These are phyloP conservation scores for Campoletis raptor DNA, from an alignment of 2,888 invertebrate genomes.

Conservation along the genomic window DNA sequence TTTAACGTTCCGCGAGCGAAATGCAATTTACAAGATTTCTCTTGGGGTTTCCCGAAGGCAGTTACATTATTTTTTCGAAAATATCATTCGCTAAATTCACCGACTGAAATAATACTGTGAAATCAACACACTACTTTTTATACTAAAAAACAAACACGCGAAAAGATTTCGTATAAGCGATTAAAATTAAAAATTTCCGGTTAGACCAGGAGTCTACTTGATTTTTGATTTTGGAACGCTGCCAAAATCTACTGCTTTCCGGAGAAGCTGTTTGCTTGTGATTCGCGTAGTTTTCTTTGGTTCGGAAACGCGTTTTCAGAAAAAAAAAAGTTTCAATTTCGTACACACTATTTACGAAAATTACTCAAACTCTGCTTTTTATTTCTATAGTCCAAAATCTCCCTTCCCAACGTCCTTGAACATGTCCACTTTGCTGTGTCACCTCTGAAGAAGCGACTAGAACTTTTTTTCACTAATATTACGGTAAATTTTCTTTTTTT, in stretches of 20 bases:
- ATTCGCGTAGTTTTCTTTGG: background rate
- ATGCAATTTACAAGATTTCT: background rate
- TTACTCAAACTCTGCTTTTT: too few species aligned
- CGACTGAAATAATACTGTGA: background rate
- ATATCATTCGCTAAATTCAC: conserved; percentile 2
- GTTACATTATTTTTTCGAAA: background rate
- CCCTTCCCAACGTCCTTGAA: too few species aligned
- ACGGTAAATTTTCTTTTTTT: too few species aligned
- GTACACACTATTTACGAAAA: background rate
- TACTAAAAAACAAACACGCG: conserved; percentile 1
- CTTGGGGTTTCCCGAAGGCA: background rate
- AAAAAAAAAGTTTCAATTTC: background rate
- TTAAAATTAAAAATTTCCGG: background rate
- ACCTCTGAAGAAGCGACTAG: too few species aligned
- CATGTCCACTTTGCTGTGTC: too few species aligned
- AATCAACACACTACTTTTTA: background rate
- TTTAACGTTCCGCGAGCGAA: background rate
- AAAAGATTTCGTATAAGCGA: background rate
- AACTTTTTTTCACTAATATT: too few species aligned
- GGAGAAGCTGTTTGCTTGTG: background rate
- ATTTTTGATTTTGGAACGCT: conserved; percentile 7
- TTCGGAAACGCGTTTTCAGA: background rate
- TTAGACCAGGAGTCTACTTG: background rate
- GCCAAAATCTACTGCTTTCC: conserved; percentile 8
- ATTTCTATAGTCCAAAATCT: too few species aligned